Evolutionary conservation across 2,113 vertebrate species (phyloP), one percentile per base, ranked within the genome.

Genomic region (Myotis brandtii): DNA sequence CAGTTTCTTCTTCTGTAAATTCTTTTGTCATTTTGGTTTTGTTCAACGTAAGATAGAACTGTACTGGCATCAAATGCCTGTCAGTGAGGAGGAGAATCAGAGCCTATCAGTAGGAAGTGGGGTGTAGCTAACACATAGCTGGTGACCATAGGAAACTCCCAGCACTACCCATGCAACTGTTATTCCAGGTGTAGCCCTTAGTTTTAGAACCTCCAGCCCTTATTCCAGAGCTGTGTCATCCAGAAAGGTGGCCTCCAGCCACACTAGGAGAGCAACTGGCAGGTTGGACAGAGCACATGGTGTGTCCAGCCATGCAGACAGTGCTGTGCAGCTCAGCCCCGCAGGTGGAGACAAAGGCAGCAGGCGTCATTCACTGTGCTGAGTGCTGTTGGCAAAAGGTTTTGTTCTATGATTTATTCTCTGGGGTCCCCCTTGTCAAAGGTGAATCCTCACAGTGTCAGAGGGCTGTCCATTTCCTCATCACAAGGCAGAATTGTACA

Each of bases 111-210:
- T 43, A 91, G 79, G 91, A 97, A 84, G 86, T 95, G 96, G 98
- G 96, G 95, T 96, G 96, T 97, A 95, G 92, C 86, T 93, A 95
- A 95, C 97, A 97, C 97, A 95, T 95, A 94, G 82, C 46, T 92
- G 76, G 85, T 92, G 95, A 96, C 94, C 48, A 67, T 89, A 94
- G 91, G 52, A 70, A 81, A 82, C 80, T 96, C 96, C 69, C 81
- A 40, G 95, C 83, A 43, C 43, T 43, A 80, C 85, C 87, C 25
- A 0, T 30, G 1, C 66, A 67, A 73, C 50, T 40, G 30, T 34
- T 21, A 16, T 12, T 17, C n/a, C 37, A 1, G 0, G 7, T 43
- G 5, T n/a, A 75, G 16, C 10, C 14, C 32, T 17, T 17, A 6
- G 43, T 62, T 21, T 14, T 30, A 46, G 56, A 46, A 32, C 18